phyloP scores from a whole-genome alignment of 2,888 invertebrate genomes.

The Ypsolopha sequella region DNA sequence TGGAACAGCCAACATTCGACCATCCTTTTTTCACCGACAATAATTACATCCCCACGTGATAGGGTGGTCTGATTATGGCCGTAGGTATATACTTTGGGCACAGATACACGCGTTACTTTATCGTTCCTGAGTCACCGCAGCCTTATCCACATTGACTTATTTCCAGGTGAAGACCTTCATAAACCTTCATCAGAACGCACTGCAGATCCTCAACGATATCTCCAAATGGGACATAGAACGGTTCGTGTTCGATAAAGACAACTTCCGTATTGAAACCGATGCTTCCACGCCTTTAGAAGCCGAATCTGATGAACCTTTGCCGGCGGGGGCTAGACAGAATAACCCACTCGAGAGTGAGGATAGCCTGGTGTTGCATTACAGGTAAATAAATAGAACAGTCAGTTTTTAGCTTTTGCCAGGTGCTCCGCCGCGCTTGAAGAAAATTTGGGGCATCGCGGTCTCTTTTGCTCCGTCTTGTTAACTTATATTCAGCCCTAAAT shows the following conservation, averaged over 20 bases:
- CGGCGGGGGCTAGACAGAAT: conserved; percentile 41
- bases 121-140: too few relatives aligned
- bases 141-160: background rate
- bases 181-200: conserved; percentile 68
- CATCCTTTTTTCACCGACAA: too few relatives aligned
- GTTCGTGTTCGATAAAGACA: conserved; percentile 67
- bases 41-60: too few relatives aligned
- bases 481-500: too few relatives aligned
- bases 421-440: background rate
- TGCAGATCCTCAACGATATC: conserved; percentile 68
- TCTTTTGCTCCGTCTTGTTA: background rate
- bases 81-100: too few relatives aligned
- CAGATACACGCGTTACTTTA: too few relatives aligned
- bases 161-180: conserved; percentile 68
- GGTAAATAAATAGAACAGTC: conserved; percentile 27
- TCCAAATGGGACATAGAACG: conserved; percentile 69
- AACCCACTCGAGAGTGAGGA: conserved; percentile 65
- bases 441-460: background rate
- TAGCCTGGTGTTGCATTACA: conserved; percentile 57
- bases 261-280: conserved; percentile 64
- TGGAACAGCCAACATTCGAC: too few relatives aligned
- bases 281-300: conserved; percentile 51
- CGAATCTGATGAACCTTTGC: conserved; percentile 61
- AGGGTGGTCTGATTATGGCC: too few relatives aligned
- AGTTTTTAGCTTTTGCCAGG: background rate